A percentile compares a stretch with the other conserved stretches of the same genome.
phyloP scores from a whole-genome alignment of 2,797 vertebrate genomes.

The Gymnothorax javanicus region DNA sequence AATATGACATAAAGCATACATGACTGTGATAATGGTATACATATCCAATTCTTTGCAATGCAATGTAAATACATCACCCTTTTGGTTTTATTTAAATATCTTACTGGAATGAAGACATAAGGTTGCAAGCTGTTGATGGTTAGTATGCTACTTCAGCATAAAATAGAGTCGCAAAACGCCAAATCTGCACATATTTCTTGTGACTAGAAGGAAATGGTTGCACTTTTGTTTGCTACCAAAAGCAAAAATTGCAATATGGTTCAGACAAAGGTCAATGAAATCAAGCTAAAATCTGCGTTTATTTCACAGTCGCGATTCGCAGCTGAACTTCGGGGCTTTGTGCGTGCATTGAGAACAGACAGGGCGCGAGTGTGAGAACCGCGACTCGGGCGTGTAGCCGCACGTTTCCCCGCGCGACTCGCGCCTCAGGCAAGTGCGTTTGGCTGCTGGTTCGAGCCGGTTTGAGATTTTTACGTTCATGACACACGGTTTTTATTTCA shows the following conservation, averaged over 20 bases:
- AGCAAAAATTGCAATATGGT: not conserved
- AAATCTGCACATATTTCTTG: not conserved
- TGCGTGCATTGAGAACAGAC: not conserved
- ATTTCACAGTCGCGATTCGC: not conserved
- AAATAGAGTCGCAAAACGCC: not conserved
- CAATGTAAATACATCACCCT: not conserved
- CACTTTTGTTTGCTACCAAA: not conserved
- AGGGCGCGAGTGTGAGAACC: not conserved
- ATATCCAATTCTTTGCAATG: not conserved
- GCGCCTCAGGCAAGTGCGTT: not conserved
- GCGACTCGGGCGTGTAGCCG: not conserved
- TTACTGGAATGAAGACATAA: not conserved
- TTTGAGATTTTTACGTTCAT: not conserved
- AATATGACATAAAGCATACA: not conserved
- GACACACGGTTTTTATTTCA: not conserved
- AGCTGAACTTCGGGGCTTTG: not conserved
- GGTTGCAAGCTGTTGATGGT: not conserved
- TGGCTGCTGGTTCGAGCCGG: not conserved
- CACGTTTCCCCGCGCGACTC: not conserved
- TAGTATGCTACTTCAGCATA: not conserved
- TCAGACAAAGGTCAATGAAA: not conserved
- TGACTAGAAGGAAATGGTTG: not conserved
- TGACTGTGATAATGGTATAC: not conserved
- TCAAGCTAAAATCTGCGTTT: not conserved
- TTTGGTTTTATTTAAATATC: not conserved